Conservation (phyloP, 2,113 vertebrate genomes). For the Petromus typicus region DNA sequence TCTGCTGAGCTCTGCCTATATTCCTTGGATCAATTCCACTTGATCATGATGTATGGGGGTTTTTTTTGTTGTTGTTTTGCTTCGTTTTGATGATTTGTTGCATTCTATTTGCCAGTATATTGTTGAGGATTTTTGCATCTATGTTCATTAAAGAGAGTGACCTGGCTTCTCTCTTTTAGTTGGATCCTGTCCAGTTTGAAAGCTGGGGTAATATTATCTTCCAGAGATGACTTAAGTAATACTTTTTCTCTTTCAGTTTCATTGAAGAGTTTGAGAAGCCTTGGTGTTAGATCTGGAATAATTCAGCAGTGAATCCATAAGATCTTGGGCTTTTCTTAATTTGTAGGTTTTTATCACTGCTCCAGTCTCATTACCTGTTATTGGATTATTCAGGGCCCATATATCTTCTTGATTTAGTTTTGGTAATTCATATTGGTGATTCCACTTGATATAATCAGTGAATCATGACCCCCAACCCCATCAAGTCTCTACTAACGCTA, state of each 20-base stretch:
- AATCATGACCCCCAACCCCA: not conserved
- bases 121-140: not conserved
- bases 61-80: not conserved
- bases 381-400: not conserved
- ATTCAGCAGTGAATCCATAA: not conserved
- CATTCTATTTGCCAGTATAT: not conserved
- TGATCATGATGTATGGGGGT: not conserved
- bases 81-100: not conserved
- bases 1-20: not conserved
- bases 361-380: not conserved
- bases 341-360: not conserved
- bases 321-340: not conserved
- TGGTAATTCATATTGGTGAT: not conserved
- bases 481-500: not conserved
- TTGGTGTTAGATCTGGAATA: not conserved
- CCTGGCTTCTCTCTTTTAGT: not conserved
- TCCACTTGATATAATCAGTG: not conserved
- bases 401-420: not conserved
- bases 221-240: not conserved
- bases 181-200: not conserved
- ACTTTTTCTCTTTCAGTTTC: not conserved
- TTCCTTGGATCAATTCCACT: not conserved
- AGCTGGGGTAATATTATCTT: not conserved
- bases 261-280: not conserved
- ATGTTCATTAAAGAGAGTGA: not conserved